Conservation (phyloP, 2,797 vertebrate species). For the Tapera naevia region DNA sequence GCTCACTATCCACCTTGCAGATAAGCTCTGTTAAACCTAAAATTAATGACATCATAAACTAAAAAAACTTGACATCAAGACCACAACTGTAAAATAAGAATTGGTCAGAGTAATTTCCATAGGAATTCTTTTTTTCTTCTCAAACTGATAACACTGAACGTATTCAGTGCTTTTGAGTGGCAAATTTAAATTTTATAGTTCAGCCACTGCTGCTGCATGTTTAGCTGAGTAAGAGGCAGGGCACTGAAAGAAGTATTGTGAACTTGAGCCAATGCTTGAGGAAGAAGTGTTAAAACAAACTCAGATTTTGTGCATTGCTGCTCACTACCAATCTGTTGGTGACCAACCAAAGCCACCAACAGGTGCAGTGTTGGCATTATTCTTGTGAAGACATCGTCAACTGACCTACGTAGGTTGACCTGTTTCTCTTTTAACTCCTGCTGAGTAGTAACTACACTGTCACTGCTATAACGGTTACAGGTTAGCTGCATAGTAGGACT, state of each 20-base stretch:
- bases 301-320: background rate
- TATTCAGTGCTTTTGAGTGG: background rate
- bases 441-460: background rate
- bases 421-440: background rate
- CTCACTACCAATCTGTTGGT: background rate
- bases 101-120: background rate
- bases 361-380: background rate
- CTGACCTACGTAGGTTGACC: background rate
- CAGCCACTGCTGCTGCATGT: background rate
- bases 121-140: slow-evolving; percentile 34
- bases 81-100: slow-evolving; percentile 1
- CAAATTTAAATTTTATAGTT: background rate
- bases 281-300: background rate
- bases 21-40: background rate
- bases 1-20: background rate
- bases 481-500: background rate
- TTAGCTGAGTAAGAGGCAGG: background rate
- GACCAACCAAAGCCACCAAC: background rate
- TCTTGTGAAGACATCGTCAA: background rate
- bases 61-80: background rate
- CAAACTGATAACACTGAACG: background rate
- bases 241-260: rapidly evolving
- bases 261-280: background rate
- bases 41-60: background rate
- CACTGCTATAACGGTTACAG: background rate